phyloP scores from a whole-genome alignment of 2,888 invertebrate genomes.

The Hetaerina titia region DNA sequence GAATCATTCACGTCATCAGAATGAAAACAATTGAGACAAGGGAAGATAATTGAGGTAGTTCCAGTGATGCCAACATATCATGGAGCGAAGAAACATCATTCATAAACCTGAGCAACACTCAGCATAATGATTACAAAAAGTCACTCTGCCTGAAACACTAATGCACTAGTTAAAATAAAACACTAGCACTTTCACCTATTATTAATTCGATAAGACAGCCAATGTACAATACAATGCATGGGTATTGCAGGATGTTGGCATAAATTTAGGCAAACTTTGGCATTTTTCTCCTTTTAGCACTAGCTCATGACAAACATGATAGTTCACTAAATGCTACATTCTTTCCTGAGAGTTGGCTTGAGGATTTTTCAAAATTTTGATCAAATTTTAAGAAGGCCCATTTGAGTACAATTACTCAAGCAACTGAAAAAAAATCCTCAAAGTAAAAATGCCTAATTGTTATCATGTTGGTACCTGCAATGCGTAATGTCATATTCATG shows the following conservation, averaged over 20 bases:
- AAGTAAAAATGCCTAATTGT: not conserved
- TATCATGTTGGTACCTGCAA: not conserved
- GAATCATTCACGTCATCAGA: constrained; percentile 48
- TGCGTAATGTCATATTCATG: constrained; percentile 18
- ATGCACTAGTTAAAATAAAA: constrained; percentile 43
- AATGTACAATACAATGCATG: constrained; percentile 18
- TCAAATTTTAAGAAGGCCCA: constrained; percentile 40
- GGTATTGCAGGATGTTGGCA: constrained; percentile 38
- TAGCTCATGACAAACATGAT: constrained; percentile 22
- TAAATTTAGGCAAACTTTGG: constrained; percentile 65
- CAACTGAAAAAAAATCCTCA: constrained; percentile 44
- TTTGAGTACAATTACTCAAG: constrained; percentile 35
- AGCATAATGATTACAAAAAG: constrained; percentile 24
- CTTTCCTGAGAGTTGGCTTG: constrained; percentile 30
- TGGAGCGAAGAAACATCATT: constrained; percentile 44
- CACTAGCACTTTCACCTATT: not conserved
- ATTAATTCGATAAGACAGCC: not conserved
- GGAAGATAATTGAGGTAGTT: constrained; percentile 64
- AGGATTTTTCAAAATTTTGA: constrained; percentile 24
- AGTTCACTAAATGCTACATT: constrained; percentile 28
- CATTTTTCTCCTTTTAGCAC: constrained; percentile 46
- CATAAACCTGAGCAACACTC: constrained; percentile 48
- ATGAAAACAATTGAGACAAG: constrained; percentile 37
- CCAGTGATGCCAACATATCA: constrained; percentile 53
- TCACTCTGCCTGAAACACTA: constrained; percentile 13